Conservation (phyloP, 2,113 vertebrate genomes). For the Piprites chloris region DNA sequence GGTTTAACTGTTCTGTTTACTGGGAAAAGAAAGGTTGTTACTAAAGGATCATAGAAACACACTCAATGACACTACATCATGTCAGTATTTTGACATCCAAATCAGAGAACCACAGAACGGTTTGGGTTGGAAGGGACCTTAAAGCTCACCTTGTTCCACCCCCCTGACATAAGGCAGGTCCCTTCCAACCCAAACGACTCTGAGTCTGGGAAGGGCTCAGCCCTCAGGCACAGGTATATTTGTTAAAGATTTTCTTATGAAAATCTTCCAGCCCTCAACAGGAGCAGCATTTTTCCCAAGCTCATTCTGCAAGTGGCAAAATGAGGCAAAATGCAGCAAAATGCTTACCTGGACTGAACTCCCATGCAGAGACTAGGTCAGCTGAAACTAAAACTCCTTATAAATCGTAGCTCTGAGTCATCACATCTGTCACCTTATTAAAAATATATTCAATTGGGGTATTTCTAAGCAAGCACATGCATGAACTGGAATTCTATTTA, state of each 20-base stretch:
- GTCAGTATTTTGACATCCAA: background rate
- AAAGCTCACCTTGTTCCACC: no score
- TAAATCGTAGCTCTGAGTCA: background rate
- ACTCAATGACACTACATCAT: accelerated
- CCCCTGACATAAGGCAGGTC: no score
- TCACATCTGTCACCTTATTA: background rate
- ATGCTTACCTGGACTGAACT: background rate
- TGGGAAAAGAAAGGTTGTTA: background rate
- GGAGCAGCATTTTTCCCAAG: background rate
- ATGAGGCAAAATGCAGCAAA: background rate
- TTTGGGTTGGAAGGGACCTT: background rate
- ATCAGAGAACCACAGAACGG: background rate
- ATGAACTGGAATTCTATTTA: background rate
- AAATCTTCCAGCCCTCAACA: background rate
- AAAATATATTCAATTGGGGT: background rate
- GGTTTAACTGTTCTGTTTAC: background rate
- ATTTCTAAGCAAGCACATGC: background rate
- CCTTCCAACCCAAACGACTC: no score
- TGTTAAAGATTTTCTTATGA: background rate
- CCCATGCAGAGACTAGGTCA: background rate
- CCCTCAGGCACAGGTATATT: background rate
- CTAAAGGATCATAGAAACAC: background rate
- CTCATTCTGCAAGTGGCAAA: background rate
- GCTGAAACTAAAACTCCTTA: background rate
- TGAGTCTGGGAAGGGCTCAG: background rate